Base-by-base conservation (phyloP, 2,113 vertebrate genomes). In the Genyomyrus donnyi region DNA sequence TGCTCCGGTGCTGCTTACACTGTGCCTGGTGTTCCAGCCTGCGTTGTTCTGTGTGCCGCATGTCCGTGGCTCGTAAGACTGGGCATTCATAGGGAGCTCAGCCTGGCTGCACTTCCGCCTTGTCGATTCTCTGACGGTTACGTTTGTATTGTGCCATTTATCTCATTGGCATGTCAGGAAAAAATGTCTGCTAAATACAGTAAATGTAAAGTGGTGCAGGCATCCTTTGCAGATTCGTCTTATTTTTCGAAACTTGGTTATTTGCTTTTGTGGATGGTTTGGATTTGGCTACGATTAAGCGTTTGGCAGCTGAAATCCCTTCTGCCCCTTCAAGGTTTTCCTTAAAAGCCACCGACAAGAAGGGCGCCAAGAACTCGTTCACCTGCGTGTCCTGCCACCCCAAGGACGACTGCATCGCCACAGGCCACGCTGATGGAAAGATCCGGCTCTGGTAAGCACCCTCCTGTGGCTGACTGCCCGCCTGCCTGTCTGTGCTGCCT, bases 401-500 rank as follows among this genome's bases (percentile, higher is more conserved):
- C 0, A 95, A 92, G 0, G 97, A 99, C 42, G 98, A 99, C 58
- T 99, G 98, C 92, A 97, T 99, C 1, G 98, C 98, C 42, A 97
- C 97, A 0, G 98, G 98, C 39, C 98, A 99, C 1, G 93, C 94
- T 48, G 98, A 99, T 56, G 98, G 98, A 58, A 98, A 97, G 93
- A 99, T 99, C 42, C 97, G 98, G 8, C 93, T 99, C 53, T 99
- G 98, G 98, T 99, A 92, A 90, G 97, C 90, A 1, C 0, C n/a
- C n/a, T 9, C 3, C 3, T 89, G 27, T 27, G 62, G 3, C 0
- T 53, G n/a, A 42, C 39, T 77, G 42, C 15, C 11, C 66, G 74
- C 8, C n/a, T 19, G 50, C 5, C 11, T 48, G 45, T 49, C 48
- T 49, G 48, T 49, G 48, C 49, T 8, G 49, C 9, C 49, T 3